Percentiles rank a stretch among this genome's conserved stretches.
Conservation (phyloP, 2,888 invertebrate species). For the Cheilosia grossa region DNA sequence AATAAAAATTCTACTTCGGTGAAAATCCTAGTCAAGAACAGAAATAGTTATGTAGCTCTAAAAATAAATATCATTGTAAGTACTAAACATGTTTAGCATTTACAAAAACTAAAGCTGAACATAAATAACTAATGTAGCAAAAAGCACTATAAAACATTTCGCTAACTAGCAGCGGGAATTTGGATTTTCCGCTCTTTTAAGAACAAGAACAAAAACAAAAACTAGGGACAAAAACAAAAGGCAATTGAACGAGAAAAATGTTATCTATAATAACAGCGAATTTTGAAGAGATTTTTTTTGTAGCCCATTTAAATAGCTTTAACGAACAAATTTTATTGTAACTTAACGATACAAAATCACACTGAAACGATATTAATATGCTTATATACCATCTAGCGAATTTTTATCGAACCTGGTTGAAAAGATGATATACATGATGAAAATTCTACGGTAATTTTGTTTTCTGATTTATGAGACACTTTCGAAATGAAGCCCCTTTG, state of each 20-base stretch:
- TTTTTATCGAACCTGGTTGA: conserved; percentile 59
- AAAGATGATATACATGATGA: conserved; percentile 55
- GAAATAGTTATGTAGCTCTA: too few relatives aligned
- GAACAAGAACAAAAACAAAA: conserved; percentile 5
- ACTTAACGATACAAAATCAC: conserved; percentile 54
- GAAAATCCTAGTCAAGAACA: too few relatives aligned
- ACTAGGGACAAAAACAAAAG: conserved; percentile 24
- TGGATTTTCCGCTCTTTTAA: background rate
- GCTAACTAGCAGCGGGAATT: conserved; percentile 28
- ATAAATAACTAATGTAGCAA: conserved; percentile 24
- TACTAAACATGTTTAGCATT: conserved; percentile 38
- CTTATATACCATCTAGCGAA: conserved; percentile 57
- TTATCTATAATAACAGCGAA: conserved; percentile 25
- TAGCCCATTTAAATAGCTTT: conserved; percentile 32
- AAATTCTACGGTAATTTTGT: conserved; percentile 41
- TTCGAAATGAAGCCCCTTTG: conserved; percentile 48
- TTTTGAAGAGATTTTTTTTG: conserved; percentile 9
- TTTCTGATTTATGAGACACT: conserved; percentile 57
- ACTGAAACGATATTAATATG: conserved; percentile 52
- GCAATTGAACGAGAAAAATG: conserved; percentile 1
- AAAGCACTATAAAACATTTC: conserved; percentile 37
- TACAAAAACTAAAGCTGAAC: conserved; percentile 32
- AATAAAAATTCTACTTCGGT: too few relatives aligned
- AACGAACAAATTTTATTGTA: conserved; percentile 30
- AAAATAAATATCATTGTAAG: background rate